Evolutionary conservation across 1,140 invertebrate species (phyloP).

Genomic region (Sinonovacula constricta): DNA sequence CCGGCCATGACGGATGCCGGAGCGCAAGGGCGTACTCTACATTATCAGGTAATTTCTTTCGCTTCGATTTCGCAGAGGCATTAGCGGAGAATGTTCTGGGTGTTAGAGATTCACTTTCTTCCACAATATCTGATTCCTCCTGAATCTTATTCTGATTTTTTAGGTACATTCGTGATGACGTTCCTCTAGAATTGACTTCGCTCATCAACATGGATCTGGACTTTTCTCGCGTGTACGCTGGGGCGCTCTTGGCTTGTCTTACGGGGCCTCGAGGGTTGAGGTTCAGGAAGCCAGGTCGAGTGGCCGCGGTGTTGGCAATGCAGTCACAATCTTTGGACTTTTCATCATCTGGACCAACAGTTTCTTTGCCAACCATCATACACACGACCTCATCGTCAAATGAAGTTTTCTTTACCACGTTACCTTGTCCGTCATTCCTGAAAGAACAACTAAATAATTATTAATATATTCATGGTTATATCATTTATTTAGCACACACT

Average conservation of each 20-base stretch:
- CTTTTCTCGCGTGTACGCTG: constrained; percentile 31
- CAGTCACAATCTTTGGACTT: constrained; percentile 10
- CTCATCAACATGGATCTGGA: constrained; percentile 33
- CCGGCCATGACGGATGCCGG: constrained; percentile 37
- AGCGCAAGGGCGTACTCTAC: constrained; percentile 43
- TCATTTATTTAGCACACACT: too few relatives aligned
- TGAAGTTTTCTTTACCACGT: constrained; percentile 34
- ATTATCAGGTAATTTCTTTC: constrained; percentile 43
- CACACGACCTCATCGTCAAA: constrained; percentile 38
- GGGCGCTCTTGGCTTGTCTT: constrained; percentile 41
- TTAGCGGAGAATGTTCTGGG: constrained; percentile 19
- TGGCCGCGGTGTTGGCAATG: constrained; percentile 13
- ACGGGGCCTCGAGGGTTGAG: constrained; percentile 15
- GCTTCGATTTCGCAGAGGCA: constrained; percentile 23
- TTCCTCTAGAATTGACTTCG: constrained; percentile 34
- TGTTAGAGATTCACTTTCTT: constrained; percentile 36
- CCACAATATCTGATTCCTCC: constrained; percentile 22
- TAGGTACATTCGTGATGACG: constrained; percentile 35
- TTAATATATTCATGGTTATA: too few relatives aligned
- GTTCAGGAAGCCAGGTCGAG: constrained; percentile 22
- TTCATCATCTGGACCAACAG: constrained; percentile 23
- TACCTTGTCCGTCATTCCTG: constrained; percentile 32
- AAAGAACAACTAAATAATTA: background rate
- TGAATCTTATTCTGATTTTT: constrained; percentile 28
- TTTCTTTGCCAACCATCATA: constrained; percentile 46